Percentiles rank a stretch among this genome's conserved stretches.
These are phyloP conservation scores for Danaus plexippus DNA, from an alignment of 1,140 invertebrate species.

Conservation along the genomic window DNA sequence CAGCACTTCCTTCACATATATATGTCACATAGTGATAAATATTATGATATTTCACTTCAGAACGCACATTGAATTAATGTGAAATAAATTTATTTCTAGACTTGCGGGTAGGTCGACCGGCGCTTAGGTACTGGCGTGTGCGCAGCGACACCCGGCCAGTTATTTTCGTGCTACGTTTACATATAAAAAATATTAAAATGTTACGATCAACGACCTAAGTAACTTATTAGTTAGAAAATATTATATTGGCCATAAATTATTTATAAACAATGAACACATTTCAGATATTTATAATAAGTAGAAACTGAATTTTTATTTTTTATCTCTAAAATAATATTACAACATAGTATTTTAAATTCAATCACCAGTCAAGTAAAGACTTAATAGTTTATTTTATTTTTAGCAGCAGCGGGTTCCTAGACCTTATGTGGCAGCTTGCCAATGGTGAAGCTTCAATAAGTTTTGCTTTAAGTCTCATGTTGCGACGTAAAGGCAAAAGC, in stretches of 20 bases:
- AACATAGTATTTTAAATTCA: too few species aligned
- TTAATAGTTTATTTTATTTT: constrained; percentile 11
- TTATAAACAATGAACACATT: too few species aligned
- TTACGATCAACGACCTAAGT: constrained; percentile 63
- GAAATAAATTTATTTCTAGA: constrained; percentile 25
- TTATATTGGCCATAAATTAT: too few species aligned
- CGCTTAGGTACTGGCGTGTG: constrained; percentile 50
- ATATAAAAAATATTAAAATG: constrained; percentile 64
- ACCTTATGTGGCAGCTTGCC: constrained; percentile 20
- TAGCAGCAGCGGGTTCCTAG: constrained; percentile 19
- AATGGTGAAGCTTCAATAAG: not conserved
- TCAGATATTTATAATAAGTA: too few species aligned
- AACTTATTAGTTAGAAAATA: too few species aligned
- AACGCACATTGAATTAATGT: constrained; percentile 9
- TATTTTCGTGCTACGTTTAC: constrained; percentile 65
- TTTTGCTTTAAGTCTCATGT: too few species aligned
- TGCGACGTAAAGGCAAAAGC: too few species aligned
- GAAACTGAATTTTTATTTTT: too few species aligned
- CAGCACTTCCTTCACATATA: constrained; percentile 13
- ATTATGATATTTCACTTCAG: constrained; percentile 14
- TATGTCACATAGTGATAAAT: constrained; percentile 19
- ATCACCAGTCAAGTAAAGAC: not conserved
- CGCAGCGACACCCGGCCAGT: constrained; percentile 58
- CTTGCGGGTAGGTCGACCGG: constrained; percentile 38
- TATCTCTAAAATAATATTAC: too few species aligned